These are phyloP conservation scores for Lasioglossum villosulum DNA, from an alignment of 2,888 invertebrate genomes.

Conservation along the genomic window DNA sequence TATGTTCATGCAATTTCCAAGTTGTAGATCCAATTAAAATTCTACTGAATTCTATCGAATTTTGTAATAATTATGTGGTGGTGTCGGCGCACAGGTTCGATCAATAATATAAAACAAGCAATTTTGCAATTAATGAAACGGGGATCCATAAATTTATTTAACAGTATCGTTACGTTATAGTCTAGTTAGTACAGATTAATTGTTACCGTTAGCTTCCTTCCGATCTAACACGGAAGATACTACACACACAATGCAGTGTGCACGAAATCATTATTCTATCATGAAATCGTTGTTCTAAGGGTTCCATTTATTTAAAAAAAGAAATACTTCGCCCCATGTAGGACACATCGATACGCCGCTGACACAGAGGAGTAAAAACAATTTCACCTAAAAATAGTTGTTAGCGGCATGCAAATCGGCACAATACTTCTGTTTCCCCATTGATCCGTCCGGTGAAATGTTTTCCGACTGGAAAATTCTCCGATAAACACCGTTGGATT, in stretches of 20 bases:
- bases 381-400: background rate
- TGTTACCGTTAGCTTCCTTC: background rate
- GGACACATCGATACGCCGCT: background rate
- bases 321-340: background rate
- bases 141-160: background rate
- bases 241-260: background rate
- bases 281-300: no score
- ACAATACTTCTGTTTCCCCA: conserved; percentile 11
- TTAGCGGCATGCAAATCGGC: background rate
- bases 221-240: background rate
- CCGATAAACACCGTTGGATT: conserved; percentile 40
- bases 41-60: no score
- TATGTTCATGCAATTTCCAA: no score
- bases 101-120: no score
- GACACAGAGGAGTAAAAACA: background rate
- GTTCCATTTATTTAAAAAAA: background rate
- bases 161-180: background rate
- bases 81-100: no score
- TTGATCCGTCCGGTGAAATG: conserved; percentile 24
- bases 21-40: no score
- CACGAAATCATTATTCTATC: no score
- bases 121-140: no score
- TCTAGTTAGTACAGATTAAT: background rate
- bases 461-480: conserved; percentile 62
- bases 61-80: no score